Conservation (phyloP, 2,888 invertebrate species). For the Trissolcus japonicus region DNA sequence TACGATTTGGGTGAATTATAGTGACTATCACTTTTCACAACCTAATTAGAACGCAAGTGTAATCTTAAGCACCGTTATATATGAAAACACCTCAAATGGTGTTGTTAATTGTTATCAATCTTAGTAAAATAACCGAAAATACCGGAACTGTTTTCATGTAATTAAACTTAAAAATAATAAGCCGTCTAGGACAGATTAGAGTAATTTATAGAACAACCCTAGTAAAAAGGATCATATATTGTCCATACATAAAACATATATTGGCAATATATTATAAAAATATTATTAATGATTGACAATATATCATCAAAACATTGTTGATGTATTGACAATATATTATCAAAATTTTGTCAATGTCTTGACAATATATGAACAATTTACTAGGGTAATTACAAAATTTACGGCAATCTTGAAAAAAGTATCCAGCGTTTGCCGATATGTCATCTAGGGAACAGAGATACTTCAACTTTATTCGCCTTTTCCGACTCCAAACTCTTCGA, state of each 20-base stretch:
- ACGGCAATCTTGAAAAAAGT: too few relatives aligned
- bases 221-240: too few relatives aligned
- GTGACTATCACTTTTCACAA: slow-evolving; percentile 36
- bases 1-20: slow-evolving; percentile 31
- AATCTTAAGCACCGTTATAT: slow-evolving; percentile 26
- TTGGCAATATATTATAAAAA: too few relatives aligned
- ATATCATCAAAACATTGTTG: too few relatives aligned
- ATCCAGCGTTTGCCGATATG: slow-evolving; percentile 23
- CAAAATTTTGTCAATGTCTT: too few relatives aligned
- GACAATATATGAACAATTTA: too few relatives aligned
- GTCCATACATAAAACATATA: too few relatives aligned
- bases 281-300: too few relatives aligned
- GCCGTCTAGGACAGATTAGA: too few relatives aligned
- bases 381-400: too few relatives aligned
- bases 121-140: slow-evolving; percentile 19
- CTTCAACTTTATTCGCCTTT: slow-evolving; percentile 26
- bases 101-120: slow-evolving; percentile 34
- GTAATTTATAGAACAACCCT: too few relatives aligned
- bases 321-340: too few relatives aligned
- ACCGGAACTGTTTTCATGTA: slow-evolving; percentile 7
- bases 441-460: slow-evolving; percentile 27
- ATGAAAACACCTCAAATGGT: slow-evolving; percentile 5
- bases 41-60: slow-evolving; percentile 35
- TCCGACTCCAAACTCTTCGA: slow-evolving; percentile 23
- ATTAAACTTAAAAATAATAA: slow-evolving; percentile 23